A percentile compares a stretch with the other conserved stretches of the same genome.
phyloP scores from a whole-genome alignment of 2,113 vertebrate species.

The Myodes glareolus region DNA sequence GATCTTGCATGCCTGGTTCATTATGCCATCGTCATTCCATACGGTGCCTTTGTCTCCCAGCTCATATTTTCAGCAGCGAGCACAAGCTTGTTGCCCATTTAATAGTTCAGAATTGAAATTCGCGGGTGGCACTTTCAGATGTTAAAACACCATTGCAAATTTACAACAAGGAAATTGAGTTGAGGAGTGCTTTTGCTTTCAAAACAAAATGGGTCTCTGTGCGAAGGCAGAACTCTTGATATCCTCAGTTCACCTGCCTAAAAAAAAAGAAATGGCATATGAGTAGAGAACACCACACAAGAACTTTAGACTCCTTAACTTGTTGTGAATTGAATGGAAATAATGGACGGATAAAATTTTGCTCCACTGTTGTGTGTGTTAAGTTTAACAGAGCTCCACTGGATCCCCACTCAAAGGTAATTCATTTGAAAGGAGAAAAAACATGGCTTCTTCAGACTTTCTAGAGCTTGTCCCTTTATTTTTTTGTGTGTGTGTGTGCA shows the following conservation, averaged over 20 bases:
- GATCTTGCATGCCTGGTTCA: slow-evolving; percentile 71
- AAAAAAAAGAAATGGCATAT: slow-evolving; percentile 61
- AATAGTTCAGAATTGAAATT: slow-evolving; percentile 82
- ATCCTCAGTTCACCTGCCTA: slow-evolving; percentile 33
- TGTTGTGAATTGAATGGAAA: slow-evolving; percentile 29
- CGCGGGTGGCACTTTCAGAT: slow-evolving; percentile 71
- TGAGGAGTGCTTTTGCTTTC: slow-evolving; percentile 68
- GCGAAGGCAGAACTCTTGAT: slow-evolving; percentile 67
- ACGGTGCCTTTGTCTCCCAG: slow-evolving; percentile 75
- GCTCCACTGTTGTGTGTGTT: not conserved
- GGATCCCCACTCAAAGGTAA: not conserved
- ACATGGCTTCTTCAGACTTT: not conserved
- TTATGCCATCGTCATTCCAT: slow-evolving; percentile 74
- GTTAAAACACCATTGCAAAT: slow-evolving; percentile 80
- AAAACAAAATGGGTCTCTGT: slow-evolving; percentile 61
- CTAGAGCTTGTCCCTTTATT: not conserved
- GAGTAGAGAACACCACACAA: slow-evolving; percentile 65
- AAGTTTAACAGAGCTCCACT: not conserved
- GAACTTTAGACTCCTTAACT: slow-evolving; percentile 55
- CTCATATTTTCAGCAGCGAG: slow-evolving; percentile 78
- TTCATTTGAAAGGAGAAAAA: slow-evolving; percentile 56
- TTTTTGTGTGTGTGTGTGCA: not conserved
- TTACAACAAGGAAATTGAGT: slow-evolving; percentile 81
- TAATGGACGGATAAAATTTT: slow-evolving; percentile 59
- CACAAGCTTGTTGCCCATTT: slow-evolving; percentile 72